Base-by-base conservation (phyloP, 1,140 invertebrate species). In the Diorhabda sublineata region DNA sequence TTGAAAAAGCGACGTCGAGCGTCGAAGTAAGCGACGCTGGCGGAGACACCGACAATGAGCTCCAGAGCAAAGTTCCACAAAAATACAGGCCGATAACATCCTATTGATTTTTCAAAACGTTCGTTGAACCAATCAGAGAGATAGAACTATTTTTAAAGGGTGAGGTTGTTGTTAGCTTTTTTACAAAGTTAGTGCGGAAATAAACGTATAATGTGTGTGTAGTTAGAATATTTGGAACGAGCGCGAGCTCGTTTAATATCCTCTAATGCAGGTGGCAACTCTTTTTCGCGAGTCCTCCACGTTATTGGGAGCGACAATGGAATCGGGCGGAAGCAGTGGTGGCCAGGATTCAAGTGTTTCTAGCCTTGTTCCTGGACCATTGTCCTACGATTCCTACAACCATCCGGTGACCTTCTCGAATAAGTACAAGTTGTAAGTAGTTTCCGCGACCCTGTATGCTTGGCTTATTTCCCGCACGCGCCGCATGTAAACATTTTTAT, bases 271-370 rank as follows among this genome's bases (percentile, higher is more conserved):
- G 84, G 88, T 89, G 78, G 88, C 88, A 76, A 89, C 87, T 80
- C 78, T 89, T 77, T 89, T 89, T 79, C 84, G 87, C 71, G 88
- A 89, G 82, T 87, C 87, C 77, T 85, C 87, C 76, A 88, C 87
- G 76, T 83, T 89, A 77, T 82, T 89, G 72, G 87, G 87, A 75
- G 88, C 87, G 73, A 85, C 84, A 64, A 88, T 83, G 78, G 83
- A 87, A 79, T 84, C 82, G 75, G 77, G 76, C 74, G 79, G 76
- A 74, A 80, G 73, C 76, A 78, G 71, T 68, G 70, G 70, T 63
- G 74, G 64, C 74, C 71, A 72, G 69, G 80, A 71, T 70, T 77
- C 68, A 67, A 78, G 57, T 73, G 72, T 70, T 74, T 75, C 73
- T 66, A 69, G 58, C 58, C 59, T 74, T 5, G 72, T 66, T 64